Evolutionary conservation across 2,888 invertebrate genomes (phyloP).

Genomic region (Orthonevra nobilis): DNA sequence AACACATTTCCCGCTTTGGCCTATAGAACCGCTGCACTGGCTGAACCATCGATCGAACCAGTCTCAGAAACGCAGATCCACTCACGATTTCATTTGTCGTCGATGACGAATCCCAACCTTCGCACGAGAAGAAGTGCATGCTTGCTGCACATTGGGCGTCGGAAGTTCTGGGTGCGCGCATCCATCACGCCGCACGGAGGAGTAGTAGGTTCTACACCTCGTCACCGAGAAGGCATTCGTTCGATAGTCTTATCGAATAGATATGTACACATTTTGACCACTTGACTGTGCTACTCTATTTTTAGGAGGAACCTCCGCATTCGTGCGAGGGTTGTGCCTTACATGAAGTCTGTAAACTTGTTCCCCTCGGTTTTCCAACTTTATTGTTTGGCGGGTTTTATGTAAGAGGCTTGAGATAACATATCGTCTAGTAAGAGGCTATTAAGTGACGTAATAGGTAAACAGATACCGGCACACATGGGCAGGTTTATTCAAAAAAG

Average conservation of each 20-base stretch:
- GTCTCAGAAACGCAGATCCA: conserved; percentile 25
- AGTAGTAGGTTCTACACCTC: conserved; percentile 32
- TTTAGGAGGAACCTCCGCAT: conserved; percentile 8
- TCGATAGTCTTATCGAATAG: conserved; percentile 1
- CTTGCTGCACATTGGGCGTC: conserved; percentile 52
- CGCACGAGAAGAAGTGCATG: too few relatives aligned
- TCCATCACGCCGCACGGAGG: conserved; percentile 23
- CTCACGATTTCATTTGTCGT: conserved; percentile 17
- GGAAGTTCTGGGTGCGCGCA: conserved; percentile 67
- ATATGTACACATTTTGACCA: background rate
- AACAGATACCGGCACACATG: background rate
- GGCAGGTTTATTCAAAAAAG: conserved; percentile 27
- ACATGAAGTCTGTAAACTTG: conserved; percentile 29
- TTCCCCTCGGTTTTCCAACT: too few relatives aligned
- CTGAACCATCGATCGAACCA: too few relatives aligned
- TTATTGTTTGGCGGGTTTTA: conserved; percentile 28
- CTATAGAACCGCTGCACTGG: conserved; percentile 45
- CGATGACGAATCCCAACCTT: conserved; percentile 65
- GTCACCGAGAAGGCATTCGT: too few relatives aligned
- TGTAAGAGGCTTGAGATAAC: conserved; percentile 56
- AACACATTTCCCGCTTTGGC: conserved; percentile 50
- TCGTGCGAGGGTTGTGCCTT: conserved; percentile 11
- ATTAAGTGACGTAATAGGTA: conserved; percentile 60
- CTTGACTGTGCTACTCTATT: too few relatives aligned
- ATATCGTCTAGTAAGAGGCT: conserved; percentile 47